Percentiles rank a stretch among this genome's conserved stretches.
Evolutionary conservation across 2,113 vertebrate species (phyloP).

Genomic region (Lophochroa leadbeateri): DNA sequence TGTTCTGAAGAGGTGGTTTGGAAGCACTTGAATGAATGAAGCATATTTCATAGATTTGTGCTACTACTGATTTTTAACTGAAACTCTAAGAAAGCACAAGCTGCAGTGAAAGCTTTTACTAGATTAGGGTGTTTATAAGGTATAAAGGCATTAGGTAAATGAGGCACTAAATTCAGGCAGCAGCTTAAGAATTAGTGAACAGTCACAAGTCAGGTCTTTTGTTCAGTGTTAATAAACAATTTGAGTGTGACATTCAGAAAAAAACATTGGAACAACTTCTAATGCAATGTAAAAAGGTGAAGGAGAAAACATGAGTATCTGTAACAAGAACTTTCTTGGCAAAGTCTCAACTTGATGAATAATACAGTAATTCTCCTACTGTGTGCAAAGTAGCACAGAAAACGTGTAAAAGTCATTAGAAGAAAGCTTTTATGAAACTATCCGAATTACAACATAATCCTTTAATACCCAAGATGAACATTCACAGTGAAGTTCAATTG

Average conservation of each 20-base stretch:
- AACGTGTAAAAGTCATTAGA: neutral
- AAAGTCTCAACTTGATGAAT: neutral
- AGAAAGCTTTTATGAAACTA: neutral
- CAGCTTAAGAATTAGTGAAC: neutral
- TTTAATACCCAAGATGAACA: slow-evolving; percentile 13
- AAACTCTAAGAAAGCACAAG: neutral
- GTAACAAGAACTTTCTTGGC: neutral
- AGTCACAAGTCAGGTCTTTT: neutral
- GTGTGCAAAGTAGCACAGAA: neutral
- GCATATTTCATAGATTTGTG: neutral
- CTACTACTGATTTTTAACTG: neutral
- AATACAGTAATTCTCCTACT: neutral
- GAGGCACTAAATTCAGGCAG: neutral
- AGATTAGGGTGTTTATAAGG: neutral
- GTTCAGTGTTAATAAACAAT: fast-evolving
- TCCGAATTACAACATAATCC: slow-evolving; percentile 32
- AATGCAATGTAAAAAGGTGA: neutral
- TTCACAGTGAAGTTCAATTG: neutral
- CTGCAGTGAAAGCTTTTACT: neutral
- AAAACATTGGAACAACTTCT: neutral
- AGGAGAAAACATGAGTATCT: neutral
- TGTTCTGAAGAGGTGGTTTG: neutral
- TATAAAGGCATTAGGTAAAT: neutral
- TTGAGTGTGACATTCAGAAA: neutral
- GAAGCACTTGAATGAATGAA: neutral